Conservation (phyloP, 2,113 vertebrate species). For the Ceyx margarethae region DNA sequence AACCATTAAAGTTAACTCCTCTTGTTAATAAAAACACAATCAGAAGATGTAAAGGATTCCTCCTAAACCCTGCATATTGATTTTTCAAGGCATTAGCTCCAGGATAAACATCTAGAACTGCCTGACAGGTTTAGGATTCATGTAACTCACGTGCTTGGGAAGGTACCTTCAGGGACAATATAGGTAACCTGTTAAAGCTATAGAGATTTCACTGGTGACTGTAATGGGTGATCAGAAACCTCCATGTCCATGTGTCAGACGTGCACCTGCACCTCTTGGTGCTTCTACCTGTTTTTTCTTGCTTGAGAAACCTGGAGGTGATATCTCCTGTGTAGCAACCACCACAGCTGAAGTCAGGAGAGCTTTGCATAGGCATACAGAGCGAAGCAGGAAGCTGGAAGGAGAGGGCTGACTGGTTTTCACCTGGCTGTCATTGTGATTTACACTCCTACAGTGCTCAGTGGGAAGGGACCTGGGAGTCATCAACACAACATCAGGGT, state of each 20-base stretch:
- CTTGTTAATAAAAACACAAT: not conserved
- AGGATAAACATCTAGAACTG: not conserved
- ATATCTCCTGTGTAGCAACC: not conserved
- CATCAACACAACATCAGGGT: not conserved
- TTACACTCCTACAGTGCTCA: too few relatives aligned
- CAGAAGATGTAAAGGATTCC: not conserved
- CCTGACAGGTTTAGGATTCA: not conserved
- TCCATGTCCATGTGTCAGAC: accelerated
- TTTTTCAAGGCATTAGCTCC: not conserved
- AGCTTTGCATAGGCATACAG: not conserved
- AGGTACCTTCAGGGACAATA: not conserved
- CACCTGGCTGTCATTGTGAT: not conserved
- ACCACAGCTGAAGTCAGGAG: not conserved
- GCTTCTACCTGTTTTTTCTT: not conserved
- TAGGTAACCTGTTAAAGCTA: not conserved
- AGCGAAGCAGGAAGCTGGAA: not conserved
- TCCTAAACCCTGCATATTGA: not conserved
- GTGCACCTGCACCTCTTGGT: accelerated
- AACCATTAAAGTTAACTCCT: not conserved
- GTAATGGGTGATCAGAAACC: not conserved
- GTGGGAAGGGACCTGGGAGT: not conserved
- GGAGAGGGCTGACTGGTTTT: not conserved
- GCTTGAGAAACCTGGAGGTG: not conserved
- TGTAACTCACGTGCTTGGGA: accelerated
- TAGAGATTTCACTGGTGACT: not conserved